A percentile compares a stretch with the other conserved stretches of the same genome.
phyloP scores from a whole-genome alignment of 2,888 invertebrate species.

The Anodontia alba region DNA sequence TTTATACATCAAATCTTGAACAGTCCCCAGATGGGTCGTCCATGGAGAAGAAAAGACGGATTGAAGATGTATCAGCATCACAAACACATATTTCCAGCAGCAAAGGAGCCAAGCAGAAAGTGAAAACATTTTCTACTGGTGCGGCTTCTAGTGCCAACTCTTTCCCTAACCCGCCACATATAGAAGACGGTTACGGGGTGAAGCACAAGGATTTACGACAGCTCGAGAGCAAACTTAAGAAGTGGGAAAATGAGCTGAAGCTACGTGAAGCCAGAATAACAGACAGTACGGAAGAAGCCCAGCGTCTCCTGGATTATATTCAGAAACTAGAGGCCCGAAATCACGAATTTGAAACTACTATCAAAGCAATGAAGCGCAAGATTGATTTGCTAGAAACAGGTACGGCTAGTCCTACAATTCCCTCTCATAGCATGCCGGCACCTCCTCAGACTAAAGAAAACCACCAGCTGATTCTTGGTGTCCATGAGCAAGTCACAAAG shows the following conservation, averaged over 20 bases:
- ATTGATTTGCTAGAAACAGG: neutral
- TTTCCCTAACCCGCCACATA: neutral
- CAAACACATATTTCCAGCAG: too few species aligned
- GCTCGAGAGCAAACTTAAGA: neutral
- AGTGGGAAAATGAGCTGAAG: neutral
- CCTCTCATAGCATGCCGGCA: neutral
- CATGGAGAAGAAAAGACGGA: too few species aligned
- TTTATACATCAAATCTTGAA: neutral
- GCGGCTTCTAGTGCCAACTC: too few species aligned
- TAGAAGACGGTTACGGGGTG: neutral
- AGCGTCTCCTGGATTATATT: neutral
- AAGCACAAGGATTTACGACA: neutral
- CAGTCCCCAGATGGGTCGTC: neutral
- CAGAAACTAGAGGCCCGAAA: constrained; percentile 5
- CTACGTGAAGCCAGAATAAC: neutral
- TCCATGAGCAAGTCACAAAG: neutral
- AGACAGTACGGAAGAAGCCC: neutral
- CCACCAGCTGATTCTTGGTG: neutral
- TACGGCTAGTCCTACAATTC: neutral
- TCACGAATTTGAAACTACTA: neutral
- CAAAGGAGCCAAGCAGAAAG: too few species aligned
- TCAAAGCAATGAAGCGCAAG: neutral
- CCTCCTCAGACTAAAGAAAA: neutral
- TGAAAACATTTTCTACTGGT: too few species aligned
- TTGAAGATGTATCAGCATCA: too few species aligned